Evolutionary conservation across 2,888 invertebrate species (phyloP).

Genomic region (Epinotia bilunana): DNA sequence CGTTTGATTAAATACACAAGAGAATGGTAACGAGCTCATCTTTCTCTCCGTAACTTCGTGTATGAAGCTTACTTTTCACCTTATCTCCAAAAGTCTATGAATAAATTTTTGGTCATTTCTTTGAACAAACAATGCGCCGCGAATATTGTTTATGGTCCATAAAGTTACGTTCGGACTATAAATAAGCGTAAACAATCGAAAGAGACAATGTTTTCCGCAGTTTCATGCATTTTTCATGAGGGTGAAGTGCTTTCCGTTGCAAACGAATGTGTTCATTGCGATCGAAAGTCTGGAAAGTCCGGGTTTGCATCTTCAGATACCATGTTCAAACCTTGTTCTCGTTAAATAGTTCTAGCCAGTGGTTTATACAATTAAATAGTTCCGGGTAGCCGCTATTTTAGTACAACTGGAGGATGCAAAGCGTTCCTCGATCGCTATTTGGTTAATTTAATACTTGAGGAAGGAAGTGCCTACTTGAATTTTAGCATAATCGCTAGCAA

Average conservation of each 20-base stretch:
- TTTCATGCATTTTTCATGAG: slow-evolving; percentile 48
- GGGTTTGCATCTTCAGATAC: slow-evolving; percentile 38
- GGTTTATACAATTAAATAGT: slow-evolving; percentile 11
- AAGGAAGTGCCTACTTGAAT: background rate
- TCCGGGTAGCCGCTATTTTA: background rate
- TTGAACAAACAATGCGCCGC: slow-evolving; percentile 42
- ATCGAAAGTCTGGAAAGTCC: slow-evolving; percentile 39
- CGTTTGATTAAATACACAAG: slow-evolving; percentile 11
- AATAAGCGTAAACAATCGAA: slow-evolving; percentile 47
- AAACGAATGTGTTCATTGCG: slow-evolving; percentile 46
- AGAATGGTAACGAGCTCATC: slow-evolving; percentile 2
- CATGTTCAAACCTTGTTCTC: slow-evolving; percentile 30
- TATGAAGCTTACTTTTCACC: slow-evolving; percentile 38
- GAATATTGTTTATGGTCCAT: slow-evolving; percentile 48
- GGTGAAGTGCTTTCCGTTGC: slow-evolving; percentile 42
- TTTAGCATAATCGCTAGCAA: too few species aligned
- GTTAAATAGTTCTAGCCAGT: slow-evolving; percentile 22
- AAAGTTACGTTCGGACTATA: slow-evolving; percentile 45
- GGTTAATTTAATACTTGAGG: slow-evolving; percentile 7
- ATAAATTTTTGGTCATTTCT: slow-evolving; percentile 46
- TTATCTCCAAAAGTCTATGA: slow-evolving; percentile 43
- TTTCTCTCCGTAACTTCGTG: slow-evolving; percentile 20
- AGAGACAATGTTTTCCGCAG: slow-evolving; percentile 47
- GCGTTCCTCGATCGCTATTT: slow-evolving; percentile 20
- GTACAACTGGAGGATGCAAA: background rate